phyloP scores from a whole-genome alignment of 2,113 vertebrate species.

The Leptodactylus fuscus region DNA sequence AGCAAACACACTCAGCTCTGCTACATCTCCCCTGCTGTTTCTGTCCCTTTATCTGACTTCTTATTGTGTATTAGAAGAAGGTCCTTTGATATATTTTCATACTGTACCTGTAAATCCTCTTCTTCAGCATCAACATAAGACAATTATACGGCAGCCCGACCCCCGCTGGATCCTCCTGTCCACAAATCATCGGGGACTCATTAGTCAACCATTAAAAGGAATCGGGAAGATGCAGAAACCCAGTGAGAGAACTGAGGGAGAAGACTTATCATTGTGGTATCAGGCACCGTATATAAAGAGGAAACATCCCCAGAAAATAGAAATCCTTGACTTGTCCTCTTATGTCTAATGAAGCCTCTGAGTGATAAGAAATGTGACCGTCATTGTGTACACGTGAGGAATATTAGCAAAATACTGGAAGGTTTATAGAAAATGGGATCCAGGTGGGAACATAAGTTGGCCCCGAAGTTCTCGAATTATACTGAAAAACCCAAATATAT shows the following conservation, averaged over 20 bases:
- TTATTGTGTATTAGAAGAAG: neutral
- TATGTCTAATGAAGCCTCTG: too few relatives aligned
- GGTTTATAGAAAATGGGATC: too few relatives aligned
- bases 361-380: too few relatives aligned
- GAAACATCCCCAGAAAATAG: neutral
- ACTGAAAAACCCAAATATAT: too few relatives aligned
- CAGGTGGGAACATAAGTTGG: too few relatives aligned
- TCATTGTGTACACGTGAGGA: too few relatives aligned
- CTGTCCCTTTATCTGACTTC: neutral
- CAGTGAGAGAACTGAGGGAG: neutral
- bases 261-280: neutral
- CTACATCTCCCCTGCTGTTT: neutral
- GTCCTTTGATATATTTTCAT: neutral
- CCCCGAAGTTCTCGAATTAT: too few relatives aligned
- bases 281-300: too few relatives aligned
- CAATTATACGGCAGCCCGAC: neutral
- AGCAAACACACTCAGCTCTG: too few relatives aligned
- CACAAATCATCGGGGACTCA: conserved; percentile 20
- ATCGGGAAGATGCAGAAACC: conserved; percentile 18
- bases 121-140: neutral
- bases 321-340: neutral
- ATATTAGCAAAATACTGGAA: too few relatives aligned
- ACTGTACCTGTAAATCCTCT: neutral
- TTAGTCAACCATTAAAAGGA: conserved; percentile 28
- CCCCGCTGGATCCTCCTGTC: neutral